Evolutionary conservation across 2,113 vertebrate genomes (phyloP).

Genomic region (Uropsilus gracilis): DNA sequence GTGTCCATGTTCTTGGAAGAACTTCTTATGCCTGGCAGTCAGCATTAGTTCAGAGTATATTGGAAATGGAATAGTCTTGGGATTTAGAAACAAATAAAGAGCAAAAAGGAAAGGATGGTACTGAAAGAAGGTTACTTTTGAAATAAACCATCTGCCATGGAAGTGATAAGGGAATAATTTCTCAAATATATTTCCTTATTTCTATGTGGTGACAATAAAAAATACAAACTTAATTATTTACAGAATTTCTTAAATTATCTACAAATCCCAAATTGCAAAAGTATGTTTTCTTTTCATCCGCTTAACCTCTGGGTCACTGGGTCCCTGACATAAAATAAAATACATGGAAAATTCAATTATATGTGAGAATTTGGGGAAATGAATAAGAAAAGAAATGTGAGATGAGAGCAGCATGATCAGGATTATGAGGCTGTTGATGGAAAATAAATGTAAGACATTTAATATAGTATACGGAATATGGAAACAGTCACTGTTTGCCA

Average conservation of each 20-base stretch:
- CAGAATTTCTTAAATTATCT: constrained; percentile 13
- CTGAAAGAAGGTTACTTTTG: background rate
- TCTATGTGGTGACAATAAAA: background rate
- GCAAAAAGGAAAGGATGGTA: background rate
- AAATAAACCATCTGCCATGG: background rate
- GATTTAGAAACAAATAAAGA: background rate
- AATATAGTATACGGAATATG: background rate
- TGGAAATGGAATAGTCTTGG: background rate
- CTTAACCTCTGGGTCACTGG: background rate
- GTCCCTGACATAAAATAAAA: background rate
- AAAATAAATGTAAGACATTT: background rate
- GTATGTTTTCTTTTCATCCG: background rate
- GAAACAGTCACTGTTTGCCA: background rate
- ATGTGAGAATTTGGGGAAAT: constrained; percentile 8
- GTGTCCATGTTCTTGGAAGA: background rate
- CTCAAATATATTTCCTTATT: too few species aligned
- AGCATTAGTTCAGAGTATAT: background rate
- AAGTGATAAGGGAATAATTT: constrained; percentile 25
- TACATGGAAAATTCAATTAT: background rate
- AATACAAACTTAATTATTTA: background rate
- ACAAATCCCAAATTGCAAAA: constrained; percentile 22
- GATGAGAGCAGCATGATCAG: too few species aligned
- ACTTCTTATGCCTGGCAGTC: background rate
- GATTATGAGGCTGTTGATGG: too few species aligned
- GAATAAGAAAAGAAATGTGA: background rate